Conservation (phyloP, 1,140 invertebrate species). For the Acromyrmex echinatior region DNA sequence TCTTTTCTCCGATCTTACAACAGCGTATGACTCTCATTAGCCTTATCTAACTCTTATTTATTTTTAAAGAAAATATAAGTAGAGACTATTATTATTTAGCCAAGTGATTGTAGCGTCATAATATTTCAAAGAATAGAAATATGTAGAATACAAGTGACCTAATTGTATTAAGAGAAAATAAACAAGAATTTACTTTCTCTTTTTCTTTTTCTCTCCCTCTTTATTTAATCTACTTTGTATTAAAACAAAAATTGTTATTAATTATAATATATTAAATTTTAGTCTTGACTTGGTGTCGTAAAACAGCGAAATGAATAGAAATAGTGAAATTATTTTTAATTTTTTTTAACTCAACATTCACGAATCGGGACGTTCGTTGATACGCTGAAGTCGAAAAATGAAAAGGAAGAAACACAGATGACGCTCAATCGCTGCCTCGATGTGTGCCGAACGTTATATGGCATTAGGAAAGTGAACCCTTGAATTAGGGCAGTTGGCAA, state of each 20-base stretch:
- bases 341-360: background rate
- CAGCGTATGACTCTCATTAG: too few species aligned
- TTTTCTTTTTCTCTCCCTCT: background rate
- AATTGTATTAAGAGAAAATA: background rate
- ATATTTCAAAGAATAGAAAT: too few species aligned
- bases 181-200: background rate
- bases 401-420: conserved; percentile 39
- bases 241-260: background rate
- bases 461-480: conserved; percentile 49
- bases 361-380: background rate
- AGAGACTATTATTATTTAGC: too few species aligned
- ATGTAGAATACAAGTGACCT: too few species aligned
- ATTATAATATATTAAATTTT: background rate
- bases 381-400: background rate
- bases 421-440: conserved; percentile 43
- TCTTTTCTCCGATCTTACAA: too few species aligned
- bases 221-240: background rate
- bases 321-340: background rate
- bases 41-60: too few species aligned
- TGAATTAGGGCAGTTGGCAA: conserved; percentile 61
- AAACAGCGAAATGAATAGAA: background rate
- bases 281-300: background rate
- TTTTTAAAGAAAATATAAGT: too few species aligned
- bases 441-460: conserved; percentile 19
- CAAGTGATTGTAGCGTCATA: too few species aligned